Conservation (phyloP, 2,888 invertebrate species). For the Limnephilus auricula region DNA sequence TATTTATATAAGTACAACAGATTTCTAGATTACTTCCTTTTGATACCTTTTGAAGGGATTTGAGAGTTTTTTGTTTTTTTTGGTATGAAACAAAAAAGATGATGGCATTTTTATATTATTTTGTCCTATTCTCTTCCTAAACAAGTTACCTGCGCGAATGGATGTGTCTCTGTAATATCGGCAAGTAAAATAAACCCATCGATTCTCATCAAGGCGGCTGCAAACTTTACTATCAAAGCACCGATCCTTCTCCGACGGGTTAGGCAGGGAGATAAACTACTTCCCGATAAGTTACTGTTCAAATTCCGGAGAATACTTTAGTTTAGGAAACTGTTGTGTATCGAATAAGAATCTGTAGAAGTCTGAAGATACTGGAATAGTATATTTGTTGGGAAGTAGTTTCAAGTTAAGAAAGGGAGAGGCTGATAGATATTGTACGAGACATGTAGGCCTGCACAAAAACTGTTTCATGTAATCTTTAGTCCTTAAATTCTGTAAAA, state of each 20-base stretch:
- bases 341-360: not conserved
- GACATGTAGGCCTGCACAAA: no score
- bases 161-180: not conserved
- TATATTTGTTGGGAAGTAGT: not conserved
- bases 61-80: no score
- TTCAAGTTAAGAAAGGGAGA: no score
- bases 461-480: no score
- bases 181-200: not conserved
- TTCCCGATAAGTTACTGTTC: not conserved
- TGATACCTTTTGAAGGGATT: not conserved
- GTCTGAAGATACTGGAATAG: not conserved
- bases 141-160: not conserved
- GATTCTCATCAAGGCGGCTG: not conserved
- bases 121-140: not conserved
- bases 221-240: not conserved
- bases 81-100: not conserved
- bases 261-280: conserved; percentile 27
- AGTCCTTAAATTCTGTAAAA: no score
- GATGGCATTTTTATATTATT: not conserved
- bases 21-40: no score
- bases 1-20: no score
- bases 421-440: no score
- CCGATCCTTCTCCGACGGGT: not conserved
- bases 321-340: not conserved
- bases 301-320: not conserved